Percentiles rank a stretch among this genome's conserved stretches.
Conservation (phyloP, 2,888 invertebrate species). For the Cylindroiulus punctatus region DNA sequence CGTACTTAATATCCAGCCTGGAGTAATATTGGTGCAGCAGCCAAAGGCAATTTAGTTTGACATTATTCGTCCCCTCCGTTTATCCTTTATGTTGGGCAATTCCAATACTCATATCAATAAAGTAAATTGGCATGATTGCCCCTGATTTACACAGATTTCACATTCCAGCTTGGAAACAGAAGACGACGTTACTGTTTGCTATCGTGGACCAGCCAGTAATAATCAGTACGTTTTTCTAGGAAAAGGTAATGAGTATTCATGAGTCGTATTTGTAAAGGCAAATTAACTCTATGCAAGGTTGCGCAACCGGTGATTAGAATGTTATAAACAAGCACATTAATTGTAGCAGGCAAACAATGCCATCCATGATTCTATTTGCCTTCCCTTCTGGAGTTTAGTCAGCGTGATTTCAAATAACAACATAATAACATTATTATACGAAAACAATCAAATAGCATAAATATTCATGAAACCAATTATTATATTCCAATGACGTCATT, state of each 20-base stretch:
- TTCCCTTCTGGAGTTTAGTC: neutral
- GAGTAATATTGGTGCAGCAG: too few species aligned
- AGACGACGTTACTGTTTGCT: neutral
- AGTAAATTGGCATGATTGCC: neutral
- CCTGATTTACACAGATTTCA: neutral
- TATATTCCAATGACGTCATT: neutral
- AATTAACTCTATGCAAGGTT: neutral
- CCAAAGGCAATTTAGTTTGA: too few species aligned
- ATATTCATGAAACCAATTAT: conserved; percentile 15
- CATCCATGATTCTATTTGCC: neutral
- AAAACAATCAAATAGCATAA: neutral
- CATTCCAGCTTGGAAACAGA: neutral
- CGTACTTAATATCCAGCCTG: too few species aligned
- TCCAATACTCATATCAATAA: neutral
- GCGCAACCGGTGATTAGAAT: conserved; percentile 1
- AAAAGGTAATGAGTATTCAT: neutral
- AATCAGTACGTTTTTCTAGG: neutral
- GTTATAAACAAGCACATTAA: neutral
- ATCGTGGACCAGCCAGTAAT: neutral
- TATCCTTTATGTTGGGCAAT: neutral
- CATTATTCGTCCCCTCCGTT: too few species aligned
- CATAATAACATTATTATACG: conserved; percentile 14
- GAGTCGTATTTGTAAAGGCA: neutral
- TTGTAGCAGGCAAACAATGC: neutral
- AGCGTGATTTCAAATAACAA: neutral